Conservation (phyloP, 2,113 vertebrate genomes). For the Xenus cinereus region DNA sequence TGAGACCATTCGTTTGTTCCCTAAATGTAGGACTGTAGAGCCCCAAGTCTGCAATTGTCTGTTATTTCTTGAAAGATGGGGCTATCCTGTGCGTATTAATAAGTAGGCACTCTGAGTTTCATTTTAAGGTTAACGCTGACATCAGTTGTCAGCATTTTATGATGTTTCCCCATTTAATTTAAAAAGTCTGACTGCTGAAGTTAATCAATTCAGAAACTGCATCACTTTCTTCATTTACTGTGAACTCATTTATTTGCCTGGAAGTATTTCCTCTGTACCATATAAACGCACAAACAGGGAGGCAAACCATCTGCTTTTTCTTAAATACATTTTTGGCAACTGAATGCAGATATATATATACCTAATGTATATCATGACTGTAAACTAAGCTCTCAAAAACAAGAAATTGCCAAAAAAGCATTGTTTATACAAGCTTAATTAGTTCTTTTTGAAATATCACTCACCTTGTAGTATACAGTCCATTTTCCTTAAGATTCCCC, state of each 20-base stretch:
- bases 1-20: rapidly evolving
- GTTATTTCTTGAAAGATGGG: background rate
- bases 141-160: background rate
- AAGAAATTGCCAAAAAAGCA: background rate
- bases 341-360: background rate
- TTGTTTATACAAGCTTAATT: background rate
- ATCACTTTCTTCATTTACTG: background rate
- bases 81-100: background rate
- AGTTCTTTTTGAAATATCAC: background rate
- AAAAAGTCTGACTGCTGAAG: background rate
- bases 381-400: background rate
- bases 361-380: background rate
- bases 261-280: background rate
- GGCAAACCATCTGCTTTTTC: background rate
- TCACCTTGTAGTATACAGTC: background rate
- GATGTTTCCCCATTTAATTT: background rate
- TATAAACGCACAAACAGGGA: background rate
- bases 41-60: background rate
- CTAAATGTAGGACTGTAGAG: background rate
- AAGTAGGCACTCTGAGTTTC: background rate
- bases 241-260: background rate
- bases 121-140: background rate
- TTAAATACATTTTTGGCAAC: background rate
- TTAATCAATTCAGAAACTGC: background rate
- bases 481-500: background rate